Conservation (phyloP, 2,797 vertebrate genomes). For the Neomorphus geoffroyi region DNA sequence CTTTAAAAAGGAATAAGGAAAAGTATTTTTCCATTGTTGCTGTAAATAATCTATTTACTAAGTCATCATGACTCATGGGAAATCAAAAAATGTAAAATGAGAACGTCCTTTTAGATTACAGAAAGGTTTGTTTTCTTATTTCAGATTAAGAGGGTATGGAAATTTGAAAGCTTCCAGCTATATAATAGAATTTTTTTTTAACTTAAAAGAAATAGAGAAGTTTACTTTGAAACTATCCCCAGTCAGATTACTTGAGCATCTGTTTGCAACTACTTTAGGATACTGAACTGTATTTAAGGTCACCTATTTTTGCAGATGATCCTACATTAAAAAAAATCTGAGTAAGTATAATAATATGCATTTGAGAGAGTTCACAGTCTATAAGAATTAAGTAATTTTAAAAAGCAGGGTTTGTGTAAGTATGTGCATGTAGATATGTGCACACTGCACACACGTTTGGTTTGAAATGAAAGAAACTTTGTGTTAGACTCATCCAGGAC, state of each 20-base stretch:
- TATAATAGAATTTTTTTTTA: background rate
- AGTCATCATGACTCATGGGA: background rate
- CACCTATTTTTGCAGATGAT: background rate
- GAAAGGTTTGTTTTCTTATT: background rate
- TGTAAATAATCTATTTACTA: background rate
- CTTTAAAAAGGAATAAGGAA: background rate
- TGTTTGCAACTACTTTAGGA: background rate
- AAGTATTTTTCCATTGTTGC: background rate
- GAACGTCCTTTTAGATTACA: background rate
- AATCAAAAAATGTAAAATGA: background rate
- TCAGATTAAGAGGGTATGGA: background rate
- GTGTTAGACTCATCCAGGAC: background rate
- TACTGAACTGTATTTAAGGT: background rate
- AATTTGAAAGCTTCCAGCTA: background rate
- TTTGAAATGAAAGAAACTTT: background rate
- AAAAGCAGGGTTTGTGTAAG: background rate
- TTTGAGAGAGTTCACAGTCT: background rate
- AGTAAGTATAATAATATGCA: background rate
- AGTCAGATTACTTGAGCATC: background rate
- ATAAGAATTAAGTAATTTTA: background rate
- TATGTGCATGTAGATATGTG: fast-evolving
- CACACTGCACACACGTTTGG: background rate
- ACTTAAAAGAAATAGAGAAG: background rate
- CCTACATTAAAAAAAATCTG: background rate
- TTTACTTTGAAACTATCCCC: background rate